Percentiles rank a stretch among this genome's conserved stretches.
Evolutionary conservation across 2,113 vertebrate genomes (phyloP).

Genomic region (Paedocypris sp.): DNA sequence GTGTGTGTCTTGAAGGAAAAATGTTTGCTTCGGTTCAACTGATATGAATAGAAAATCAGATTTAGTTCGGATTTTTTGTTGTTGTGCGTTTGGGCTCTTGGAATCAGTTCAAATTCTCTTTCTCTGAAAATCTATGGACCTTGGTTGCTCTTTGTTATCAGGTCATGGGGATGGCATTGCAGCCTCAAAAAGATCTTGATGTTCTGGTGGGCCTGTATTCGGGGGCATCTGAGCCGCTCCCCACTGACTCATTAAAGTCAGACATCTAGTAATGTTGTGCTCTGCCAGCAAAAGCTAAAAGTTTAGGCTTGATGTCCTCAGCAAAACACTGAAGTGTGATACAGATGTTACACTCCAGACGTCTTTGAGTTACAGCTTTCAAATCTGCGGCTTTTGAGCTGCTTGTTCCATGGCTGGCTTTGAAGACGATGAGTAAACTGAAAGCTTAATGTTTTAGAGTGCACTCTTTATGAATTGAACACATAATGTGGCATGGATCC

Average conservation of each 20-base stretch:
- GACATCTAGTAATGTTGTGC: constrained; percentile 31
- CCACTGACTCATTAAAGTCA: constrained; percentile 52
- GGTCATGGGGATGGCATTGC: constrained; percentile 39
- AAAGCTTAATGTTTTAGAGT: neutral
- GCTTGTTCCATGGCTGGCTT: neutral
- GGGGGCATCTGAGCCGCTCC: constrained; percentile 45
- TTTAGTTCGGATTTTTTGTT: too few species aligned
- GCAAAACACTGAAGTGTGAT: constrained; percentile 27
- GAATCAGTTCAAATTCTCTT: too few species aligned
- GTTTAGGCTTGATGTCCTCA: constrained; percentile 37
- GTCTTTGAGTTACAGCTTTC: constrained; percentile 4
- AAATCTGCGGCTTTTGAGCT: neutral
- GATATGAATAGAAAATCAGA: too few species aligned
- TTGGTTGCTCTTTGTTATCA: constrained; percentile 42
- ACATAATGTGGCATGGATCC: neutral
- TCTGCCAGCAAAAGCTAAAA: constrained; percentile 37
- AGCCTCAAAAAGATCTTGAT: constrained; percentile 37
- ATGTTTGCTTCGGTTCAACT: too few species aligned
- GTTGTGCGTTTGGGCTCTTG: too few species aligned
- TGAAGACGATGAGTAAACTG: neutral
- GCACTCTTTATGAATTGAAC: neutral
- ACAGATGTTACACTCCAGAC: constrained; percentile 5
- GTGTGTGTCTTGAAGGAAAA: too few species aligned
- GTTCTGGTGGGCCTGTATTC: constrained; percentile 41
- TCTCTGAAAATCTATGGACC: neutral